These are phyloP conservation scores for Salmo trutta DNA, from an alignment of 2,797 vertebrate genomes.

Conservation along the genomic window DNA sequence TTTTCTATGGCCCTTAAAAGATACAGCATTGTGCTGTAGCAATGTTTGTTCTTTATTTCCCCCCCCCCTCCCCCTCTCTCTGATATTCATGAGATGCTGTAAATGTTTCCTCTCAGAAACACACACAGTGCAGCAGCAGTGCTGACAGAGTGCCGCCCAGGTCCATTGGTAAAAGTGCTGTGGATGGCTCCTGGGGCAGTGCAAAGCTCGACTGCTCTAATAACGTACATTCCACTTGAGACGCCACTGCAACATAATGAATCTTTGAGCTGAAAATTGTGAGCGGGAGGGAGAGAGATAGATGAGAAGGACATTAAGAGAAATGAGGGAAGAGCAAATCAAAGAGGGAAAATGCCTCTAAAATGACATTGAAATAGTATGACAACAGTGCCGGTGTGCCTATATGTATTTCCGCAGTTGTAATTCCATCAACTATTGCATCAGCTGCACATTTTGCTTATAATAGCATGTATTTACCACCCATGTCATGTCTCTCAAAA, in stretches of 20 bases:
- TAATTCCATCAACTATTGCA: constrained; percentile 37
- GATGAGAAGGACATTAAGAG: background rate
- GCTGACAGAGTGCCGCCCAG: constrained; percentile 46
- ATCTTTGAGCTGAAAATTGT: constrained; percentile 31
- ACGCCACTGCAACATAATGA: constrained; percentile 41
- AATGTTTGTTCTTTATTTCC: constrained; percentile 1
- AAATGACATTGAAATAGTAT: background rate
- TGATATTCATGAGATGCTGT: constrained; percentile 15
- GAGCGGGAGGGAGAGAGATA: background rate
- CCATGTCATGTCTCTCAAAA: constrained; percentile 18
- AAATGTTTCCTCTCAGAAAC: background rate
- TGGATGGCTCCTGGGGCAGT: constrained; percentile 54
- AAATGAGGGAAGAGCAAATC: background rate
- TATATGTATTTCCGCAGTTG: constrained; percentile 4
- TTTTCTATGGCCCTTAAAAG: constrained; percentile 3
- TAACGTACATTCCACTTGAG: constrained; percentile 46
- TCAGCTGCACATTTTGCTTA: constrained; percentile 26
- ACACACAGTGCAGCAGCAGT: constrained; percentile 30
- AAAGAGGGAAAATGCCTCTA: background rate
- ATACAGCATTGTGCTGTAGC: background rate
- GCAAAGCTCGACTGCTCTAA: constrained; percentile 35
- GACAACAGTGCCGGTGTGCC: background rate
- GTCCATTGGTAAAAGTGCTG: constrained; percentile 51
- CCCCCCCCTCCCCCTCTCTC: background rate
- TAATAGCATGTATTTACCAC: constrained; percentile 6